phyloP scores from a whole-genome alignment of 2,888 invertebrate genomes.

The Athalia rosae region DNA sequence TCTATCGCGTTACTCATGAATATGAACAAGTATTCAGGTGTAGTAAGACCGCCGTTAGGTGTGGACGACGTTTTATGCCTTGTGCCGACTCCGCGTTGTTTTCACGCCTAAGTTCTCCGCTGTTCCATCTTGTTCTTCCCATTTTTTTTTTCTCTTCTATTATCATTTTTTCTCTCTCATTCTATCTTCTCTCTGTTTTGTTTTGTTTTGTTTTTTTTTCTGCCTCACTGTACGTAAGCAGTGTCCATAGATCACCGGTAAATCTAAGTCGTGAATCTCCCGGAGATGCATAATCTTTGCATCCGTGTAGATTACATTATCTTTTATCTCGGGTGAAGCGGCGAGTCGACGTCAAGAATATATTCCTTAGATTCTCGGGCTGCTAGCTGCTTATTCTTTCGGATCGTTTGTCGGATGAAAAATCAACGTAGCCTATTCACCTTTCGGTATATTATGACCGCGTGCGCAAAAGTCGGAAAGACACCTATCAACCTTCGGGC shows the following conservation, averaged over 20 bases:
- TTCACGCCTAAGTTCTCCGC: slow-evolving; percentile 39
- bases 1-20: neutral
- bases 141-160: neutral
- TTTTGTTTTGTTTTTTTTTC: too few species aligned
- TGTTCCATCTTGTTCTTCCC: neutral
- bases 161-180: neutral
- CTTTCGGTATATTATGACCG: neutral
- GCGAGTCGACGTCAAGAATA: slow-evolving; percentile 20
- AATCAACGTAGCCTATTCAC: slow-evolving; percentile 24
- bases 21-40: neutral
- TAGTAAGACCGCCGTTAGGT: slow-evolving; percentile 12
- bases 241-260: slow-evolving; percentile 60
- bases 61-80: slow-evolving; percentile 34
- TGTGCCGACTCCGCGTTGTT: slow-evolving; percentile 9
- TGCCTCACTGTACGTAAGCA: slow-evolving; percentile 42
- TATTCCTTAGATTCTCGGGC: neutral
- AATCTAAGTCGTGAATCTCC: slow-evolving; percentile 67
- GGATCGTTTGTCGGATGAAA: neutral
- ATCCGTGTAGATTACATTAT: slow-evolving; percentile 63
- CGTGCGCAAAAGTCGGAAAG: too few species aligned
- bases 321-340: slow-evolving; percentile 46
- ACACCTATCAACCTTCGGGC: neutral
- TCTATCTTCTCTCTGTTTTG: slow-evolving; percentile 14
- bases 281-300: slow-evolving; percentile 63
- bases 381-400: slow-evolving; percentile 31